A percentile compares a stretch with the other conserved stretches of the same genome.
Evolutionary conservation across 2,797 vertebrate species (phyloP).

Genomic region (Threskiornis aethiopicus): DNA sequence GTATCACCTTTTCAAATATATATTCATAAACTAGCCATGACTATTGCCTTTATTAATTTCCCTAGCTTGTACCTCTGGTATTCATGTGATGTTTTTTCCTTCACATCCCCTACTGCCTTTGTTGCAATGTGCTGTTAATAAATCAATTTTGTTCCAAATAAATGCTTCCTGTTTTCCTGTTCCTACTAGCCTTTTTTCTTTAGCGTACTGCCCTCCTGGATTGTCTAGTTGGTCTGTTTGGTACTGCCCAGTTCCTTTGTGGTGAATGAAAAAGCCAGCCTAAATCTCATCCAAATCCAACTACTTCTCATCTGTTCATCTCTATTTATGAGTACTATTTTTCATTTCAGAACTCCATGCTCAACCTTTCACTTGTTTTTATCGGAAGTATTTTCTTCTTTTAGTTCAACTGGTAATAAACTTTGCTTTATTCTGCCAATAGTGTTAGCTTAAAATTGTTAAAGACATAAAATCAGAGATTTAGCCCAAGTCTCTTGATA

Average conservation of each 20-base stretch:
- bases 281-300: background rate
- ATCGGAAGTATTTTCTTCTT: background rate
- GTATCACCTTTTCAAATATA: background rate
- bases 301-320: background rate
- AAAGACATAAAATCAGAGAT: background rate
- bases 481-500: background rate
- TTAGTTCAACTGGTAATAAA: background rate
- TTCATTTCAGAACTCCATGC: background rate
- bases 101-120: background rate
- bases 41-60: background rate
- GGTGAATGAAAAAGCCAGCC: background rate
- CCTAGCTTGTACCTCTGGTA: background rate
- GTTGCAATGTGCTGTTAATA: background rate
- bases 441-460: background rate
- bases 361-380: background rate
- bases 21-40: background rate
- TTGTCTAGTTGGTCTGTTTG: background rate
- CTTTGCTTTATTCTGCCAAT: background rate
- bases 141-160: background rate
- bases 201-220: background rate
- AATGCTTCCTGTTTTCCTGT: background rate
- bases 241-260: background rate
- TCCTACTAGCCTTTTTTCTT: background rate
- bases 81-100: background rate
- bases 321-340: background rate